Evolutionary conservation across 2,113 vertebrate genomes (phyloP).

Genomic region (Crotalus viridis): DNA sequence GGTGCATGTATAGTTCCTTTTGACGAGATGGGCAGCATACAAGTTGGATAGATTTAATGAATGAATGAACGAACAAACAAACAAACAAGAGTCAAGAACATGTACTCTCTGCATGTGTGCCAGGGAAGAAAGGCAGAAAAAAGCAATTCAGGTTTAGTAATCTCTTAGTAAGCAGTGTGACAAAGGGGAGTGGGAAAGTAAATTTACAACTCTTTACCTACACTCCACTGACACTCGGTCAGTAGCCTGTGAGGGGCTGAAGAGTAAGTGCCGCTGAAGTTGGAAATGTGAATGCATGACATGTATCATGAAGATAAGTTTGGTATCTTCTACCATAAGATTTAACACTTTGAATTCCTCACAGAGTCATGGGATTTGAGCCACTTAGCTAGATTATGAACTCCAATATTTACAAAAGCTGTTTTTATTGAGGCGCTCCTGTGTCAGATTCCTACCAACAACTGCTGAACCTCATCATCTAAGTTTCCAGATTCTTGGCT

Average conservation of each 20-base stretch:
- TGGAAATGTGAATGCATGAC: not conserved
- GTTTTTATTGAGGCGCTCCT: not conserved
- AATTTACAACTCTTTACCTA: not conserved
- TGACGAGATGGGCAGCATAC: not conserved
- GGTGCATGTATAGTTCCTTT: not conserved
- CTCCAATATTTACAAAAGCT: not conserved
- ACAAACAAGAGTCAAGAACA: not conserved
- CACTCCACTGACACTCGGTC: not conserved
- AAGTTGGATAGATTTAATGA: not conserved
- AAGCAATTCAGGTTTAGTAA: not conserved
- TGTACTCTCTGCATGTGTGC: not conserved
- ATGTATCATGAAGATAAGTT: not conserved
- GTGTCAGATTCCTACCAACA: constrained; percentile 67
- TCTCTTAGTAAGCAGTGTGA: not conserved
- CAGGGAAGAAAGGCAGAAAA: not conserved
- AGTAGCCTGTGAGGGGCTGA: not conserved
- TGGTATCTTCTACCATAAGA: not conserved
- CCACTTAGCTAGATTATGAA: not conserved
- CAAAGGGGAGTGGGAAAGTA: not conserved
- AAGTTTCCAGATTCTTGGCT: constrained; percentile 65
- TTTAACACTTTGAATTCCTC: not conserved
- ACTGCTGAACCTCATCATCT: constrained; percentile 58
- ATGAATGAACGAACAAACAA: not conserved
- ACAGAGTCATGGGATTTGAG: not conserved
- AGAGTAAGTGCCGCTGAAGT: not conserved